Percentiles rank a stretch among this genome's conserved stretches.
Conservation (phyloP, 2,797 vertebrate species). For the Xyrichtys novacula region DNA sequence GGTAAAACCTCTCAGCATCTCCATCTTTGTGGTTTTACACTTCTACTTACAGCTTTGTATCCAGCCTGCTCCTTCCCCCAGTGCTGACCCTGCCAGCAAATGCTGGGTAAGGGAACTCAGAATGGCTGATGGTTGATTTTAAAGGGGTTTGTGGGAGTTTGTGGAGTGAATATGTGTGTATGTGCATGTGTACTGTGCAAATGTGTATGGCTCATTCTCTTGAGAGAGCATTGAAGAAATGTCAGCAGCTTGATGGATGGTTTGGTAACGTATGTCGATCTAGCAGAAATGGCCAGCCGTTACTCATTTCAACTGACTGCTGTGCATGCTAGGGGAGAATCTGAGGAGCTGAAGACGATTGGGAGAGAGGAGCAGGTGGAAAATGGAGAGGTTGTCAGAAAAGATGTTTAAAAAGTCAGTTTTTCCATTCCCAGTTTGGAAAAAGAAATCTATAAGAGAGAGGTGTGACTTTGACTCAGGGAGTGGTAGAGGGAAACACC, state of each 20-base stretch:
- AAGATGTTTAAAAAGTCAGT: conserved; percentile 1
- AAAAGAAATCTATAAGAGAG: conserved; percentile 5
- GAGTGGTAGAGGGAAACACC: too few species aligned
- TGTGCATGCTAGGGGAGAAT: conserved; percentile 42
- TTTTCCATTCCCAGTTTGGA: too few species aligned
- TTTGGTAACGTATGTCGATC: conserved; percentile 56
- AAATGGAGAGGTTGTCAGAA: conserved; percentile 17
- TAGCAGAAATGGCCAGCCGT: conserved; percentile 52
- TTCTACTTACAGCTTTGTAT: not conserved
- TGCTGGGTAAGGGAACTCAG: conserved; percentile 47
- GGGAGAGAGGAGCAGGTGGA: not conserved
- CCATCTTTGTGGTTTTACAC: not conserved
- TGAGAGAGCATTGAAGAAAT: conserved; percentile 51
- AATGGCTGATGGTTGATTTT: conserved; percentile 41
- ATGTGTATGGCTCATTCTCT: conserved; percentile 31
- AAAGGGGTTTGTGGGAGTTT: conserved; percentile 21
- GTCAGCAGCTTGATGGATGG: conserved; percentile 66
- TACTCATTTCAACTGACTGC: conserved; percentile 54
- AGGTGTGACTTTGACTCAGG: conserved; percentile 19
- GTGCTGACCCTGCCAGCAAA: conserved; percentile 19
- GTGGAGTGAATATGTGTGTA: conserved; percentile 8
- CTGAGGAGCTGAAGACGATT: conserved; percentile 9
- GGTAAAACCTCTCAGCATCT: not conserved
- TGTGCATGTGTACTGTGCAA: conserved; percentile 1
- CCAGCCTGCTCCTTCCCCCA: conserved; percentile 9